These are phyloP conservation scores for Melierax canorus DNA, from an alignment of 2,113 vertebrate genomes.

Conservation along the genomic window DNA sequence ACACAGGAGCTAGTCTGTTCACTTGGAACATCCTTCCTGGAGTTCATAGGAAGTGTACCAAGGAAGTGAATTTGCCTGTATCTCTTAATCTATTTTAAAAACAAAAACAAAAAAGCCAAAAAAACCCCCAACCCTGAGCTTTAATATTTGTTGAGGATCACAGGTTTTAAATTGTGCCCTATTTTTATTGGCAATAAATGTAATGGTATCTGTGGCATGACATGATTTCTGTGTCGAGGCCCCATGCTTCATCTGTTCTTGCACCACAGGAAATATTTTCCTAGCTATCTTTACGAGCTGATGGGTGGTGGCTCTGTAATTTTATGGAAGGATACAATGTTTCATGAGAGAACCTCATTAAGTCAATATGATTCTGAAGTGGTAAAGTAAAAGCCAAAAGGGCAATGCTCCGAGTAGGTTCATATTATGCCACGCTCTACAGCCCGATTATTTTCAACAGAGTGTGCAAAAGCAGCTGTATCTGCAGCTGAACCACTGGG, in stretches of 20 bases:
- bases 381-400: neutral
- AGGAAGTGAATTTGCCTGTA: neutral
- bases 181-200: neutral
- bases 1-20: neutral
- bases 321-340: neutral
- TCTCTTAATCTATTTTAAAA: neutral
- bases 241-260: neutral
- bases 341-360: neutral
- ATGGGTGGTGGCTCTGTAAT: neutral
- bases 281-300: neutral
- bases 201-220: neutral
- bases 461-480: neutral
- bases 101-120: neutral
- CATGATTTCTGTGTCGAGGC: neutral
- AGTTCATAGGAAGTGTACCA: neutral
- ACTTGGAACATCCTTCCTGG: neutral
- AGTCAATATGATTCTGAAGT: neutral
- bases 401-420: neutral
- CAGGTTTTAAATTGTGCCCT: neutral
- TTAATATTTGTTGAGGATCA: neutral
- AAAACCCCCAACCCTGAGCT: rapidly evolving
- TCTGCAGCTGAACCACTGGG: neutral
- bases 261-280: neutral
- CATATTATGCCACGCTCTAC: neutral
- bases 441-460: neutral